Evolutionary conservation across 2,113 vertebrate genomes (phyloP).

Genomic region (Romanogobio albipinnatus): DNA sequence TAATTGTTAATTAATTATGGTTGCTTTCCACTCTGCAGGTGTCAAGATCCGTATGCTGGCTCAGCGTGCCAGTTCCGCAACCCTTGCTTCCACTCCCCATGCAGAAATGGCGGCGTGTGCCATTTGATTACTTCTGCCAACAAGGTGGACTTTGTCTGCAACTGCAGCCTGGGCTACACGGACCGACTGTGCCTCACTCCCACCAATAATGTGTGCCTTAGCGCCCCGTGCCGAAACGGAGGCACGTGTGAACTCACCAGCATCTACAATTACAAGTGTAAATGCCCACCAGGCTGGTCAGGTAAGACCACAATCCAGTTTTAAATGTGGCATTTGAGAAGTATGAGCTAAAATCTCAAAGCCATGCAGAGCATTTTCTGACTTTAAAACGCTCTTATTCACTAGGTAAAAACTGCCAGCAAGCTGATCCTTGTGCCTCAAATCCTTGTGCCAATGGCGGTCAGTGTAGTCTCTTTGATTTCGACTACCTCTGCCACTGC

Average conservation of each 20-base stretch:
- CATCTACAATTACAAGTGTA: constrained; percentile 83
- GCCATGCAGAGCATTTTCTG: neutral
- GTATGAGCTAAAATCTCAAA: neutral
- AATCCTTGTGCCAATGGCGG: constrained; percentile 93
- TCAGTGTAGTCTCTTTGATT: constrained; percentile 84
- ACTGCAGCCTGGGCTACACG: constrained; percentile 83
- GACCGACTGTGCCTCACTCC: constrained; percentile 84
- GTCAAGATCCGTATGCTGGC: constrained; percentile 62
- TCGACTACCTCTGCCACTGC: constrained; percentile 85
- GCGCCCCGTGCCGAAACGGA: constrained; percentile 87
- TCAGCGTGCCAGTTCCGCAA: constrained; percentile 84
- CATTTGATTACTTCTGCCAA: constrained; percentile 62
- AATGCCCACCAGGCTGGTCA: constrained; percentile 91
- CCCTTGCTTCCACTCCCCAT: constrained; percentile 82
- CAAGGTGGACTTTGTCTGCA: constrained; percentile 78
- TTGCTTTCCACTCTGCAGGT: neutral
- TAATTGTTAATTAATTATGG: neutral
- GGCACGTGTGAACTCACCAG: constrained; percentile 87
- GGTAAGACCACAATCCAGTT: constrained; percentile 73
- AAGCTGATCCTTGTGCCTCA: constrained; percentile 92
- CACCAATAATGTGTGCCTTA: constrained; percentile 79
- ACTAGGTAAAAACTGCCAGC: constrained; percentile 88
- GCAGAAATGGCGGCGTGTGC: constrained; percentile 85
- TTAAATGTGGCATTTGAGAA: neutral
- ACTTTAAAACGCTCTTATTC: neutral